Evolutionary conservation across 2,113 vertebrate species (phyloP).

Genomic region (Otocyon megalotis): DNA sequence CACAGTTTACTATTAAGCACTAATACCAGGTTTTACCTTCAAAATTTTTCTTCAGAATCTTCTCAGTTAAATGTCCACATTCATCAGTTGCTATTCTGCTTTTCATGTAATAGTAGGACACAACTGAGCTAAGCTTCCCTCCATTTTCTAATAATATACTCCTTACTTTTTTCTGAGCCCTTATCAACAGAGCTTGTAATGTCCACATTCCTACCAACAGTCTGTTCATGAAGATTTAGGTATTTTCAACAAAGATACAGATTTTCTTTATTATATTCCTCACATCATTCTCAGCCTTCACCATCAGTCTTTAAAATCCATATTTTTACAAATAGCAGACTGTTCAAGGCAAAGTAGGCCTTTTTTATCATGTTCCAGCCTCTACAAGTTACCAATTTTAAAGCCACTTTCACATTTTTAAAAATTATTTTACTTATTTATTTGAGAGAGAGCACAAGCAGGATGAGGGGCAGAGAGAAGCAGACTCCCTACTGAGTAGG

Average conservation of each 20-base stretch:
- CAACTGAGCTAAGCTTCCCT: background rate
- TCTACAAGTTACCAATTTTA: background rate
- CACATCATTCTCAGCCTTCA: background rate
- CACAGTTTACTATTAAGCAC: background rate
- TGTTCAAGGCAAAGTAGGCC: background rate
- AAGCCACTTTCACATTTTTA: background rate
- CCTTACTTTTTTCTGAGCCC: background rate
- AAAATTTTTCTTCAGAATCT: background rate
- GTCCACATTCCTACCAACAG: background rate
- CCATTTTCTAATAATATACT: background rate
- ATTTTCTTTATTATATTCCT: background rate
- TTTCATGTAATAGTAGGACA: background rate
- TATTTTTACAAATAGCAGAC: background rate
- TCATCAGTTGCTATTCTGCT: background rate
- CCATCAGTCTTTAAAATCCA: background rate
- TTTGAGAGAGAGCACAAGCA: too few species aligned
- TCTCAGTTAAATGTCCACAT: background rate
- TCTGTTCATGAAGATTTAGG: background rate
- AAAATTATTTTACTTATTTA: too few species aligned
- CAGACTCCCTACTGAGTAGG: too few species aligned
- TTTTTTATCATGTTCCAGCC: background rate
- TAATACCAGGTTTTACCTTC: background rate
- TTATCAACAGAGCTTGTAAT: background rate
- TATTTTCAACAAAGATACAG: background rate
- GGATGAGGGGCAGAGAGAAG: too few species aligned